phyloP scores from a whole-genome alignment of 2,888 invertebrate genomes.

The Conops quadrifasciatus region DNA sequence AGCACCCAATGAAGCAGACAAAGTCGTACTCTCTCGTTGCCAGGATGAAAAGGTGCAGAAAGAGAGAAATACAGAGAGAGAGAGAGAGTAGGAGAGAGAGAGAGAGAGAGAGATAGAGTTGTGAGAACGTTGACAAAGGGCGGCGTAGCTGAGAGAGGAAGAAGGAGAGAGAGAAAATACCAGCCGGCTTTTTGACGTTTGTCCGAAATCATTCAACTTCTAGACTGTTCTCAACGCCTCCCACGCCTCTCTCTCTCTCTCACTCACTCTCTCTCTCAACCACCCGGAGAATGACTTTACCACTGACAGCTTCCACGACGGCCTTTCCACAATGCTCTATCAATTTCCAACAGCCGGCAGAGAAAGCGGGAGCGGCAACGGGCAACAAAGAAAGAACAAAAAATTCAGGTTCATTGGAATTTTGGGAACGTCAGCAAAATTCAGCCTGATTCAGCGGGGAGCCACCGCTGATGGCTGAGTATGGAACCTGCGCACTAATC shows the following conservation, averaged over 20 bases:
- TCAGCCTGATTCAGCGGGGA: slow-evolving; percentile 17
- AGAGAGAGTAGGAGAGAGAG: background rate
- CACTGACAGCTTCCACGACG: too few relatives aligned
- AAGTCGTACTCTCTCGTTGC: too few relatives aligned
- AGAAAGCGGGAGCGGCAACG: background rate
- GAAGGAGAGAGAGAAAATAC: background rate
- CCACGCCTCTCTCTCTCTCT: slow-evolving; percentile 3
- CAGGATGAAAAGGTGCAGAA: background rate
- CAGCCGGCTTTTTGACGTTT: slow-evolving; percentile 12
- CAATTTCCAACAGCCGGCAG: background rate
- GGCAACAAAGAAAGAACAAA: slow-evolving; percentile 10
- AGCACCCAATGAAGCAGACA: too few relatives aligned
- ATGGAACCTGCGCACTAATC: slow-evolving; percentile 51
- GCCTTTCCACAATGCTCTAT: too few relatives aligned
- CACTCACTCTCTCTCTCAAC: background rate
- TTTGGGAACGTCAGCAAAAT: background rate
- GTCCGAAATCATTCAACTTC: background rate
- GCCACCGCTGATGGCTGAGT: background rate
- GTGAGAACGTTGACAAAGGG: background rate
- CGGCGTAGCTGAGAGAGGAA: background rate
- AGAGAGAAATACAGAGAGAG: background rate
- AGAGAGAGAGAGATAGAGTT: background rate
- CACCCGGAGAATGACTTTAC: too few relatives aligned
- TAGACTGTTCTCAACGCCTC: background rate
- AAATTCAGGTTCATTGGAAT: slow-evolving; percentile 32